These are phyloP conservation scores for Arctia plantaginis DNA, from an alignment of 2,888 invertebrate genomes.

Conservation along the genomic window DNA sequence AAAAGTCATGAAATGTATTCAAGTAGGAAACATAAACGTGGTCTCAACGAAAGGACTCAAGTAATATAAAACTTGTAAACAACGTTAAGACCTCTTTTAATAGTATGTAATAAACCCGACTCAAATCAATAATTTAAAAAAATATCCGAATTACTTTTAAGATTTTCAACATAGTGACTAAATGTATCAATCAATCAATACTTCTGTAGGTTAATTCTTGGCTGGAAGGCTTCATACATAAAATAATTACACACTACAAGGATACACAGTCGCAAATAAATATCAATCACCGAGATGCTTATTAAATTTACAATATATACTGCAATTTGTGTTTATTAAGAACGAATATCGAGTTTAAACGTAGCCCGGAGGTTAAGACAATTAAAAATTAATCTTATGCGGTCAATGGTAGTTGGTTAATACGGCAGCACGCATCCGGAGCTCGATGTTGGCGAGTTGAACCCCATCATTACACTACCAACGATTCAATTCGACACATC, in stretches of 20 bases:
- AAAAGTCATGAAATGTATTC: too few species aligned
- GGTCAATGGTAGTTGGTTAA: constrained; percentile 70
- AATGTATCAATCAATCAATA: constrained; percentile 49
- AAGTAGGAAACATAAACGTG: too few species aligned
- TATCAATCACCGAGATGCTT: constrained; percentile 49
- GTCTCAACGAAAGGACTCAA: background rate
- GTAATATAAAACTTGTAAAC: background rate
- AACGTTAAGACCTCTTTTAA: background rate
- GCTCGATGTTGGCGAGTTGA: constrained; percentile 40
- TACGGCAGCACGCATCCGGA: constrained; percentile 62
- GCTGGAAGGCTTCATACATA: constrained; percentile 34
- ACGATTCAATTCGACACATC: constrained; percentile 85
- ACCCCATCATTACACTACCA: constrained; percentile 67
- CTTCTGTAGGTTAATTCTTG: constrained; percentile 32
- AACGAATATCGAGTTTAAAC: constrained; percentile 57
- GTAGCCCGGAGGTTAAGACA: constrained; percentile 64
- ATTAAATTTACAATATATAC: constrained; percentile 51
- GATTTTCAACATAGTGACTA: constrained; percentile 24
- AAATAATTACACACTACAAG: constrained; percentile 45
- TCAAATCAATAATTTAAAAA: background rate
- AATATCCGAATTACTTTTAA: constrained; percentile 8
- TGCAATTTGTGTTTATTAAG: constrained; percentile 56
- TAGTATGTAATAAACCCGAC: background rate
- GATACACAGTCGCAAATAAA: constrained; percentile 50
- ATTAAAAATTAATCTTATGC: constrained; percentile 78